Evolutionary conservation across 2,113 vertebrate species (phyloP).

Genomic region (Gasterosteus aculeatus): DNA sequence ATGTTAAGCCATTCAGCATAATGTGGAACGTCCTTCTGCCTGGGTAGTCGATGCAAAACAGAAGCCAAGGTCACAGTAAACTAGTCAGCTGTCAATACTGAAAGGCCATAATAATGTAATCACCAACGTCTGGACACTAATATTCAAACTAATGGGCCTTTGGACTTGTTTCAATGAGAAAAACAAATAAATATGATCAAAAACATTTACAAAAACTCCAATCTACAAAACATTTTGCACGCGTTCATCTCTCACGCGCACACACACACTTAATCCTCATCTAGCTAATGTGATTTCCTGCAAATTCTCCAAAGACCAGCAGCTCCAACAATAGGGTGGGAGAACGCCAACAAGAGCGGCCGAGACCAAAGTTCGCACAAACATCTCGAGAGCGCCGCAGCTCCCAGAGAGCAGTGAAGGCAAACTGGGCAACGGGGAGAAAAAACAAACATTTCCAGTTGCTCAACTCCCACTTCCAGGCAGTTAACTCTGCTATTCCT

Average conservation of each 20-base stretch:
- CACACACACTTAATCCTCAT: slow-evolving; percentile 35
- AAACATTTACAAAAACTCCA: not conserved
- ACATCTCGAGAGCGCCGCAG: slow-evolving; percentile 46
- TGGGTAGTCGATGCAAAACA: slow-evolving; percentile 44
- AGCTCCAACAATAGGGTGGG: slow-evolving; percentile 65
- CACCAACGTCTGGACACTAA: slow-evolving; percentile 11
- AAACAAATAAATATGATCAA: slow-evolving; percentile 9
- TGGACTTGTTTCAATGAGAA: slow-evolving; percentile 2
- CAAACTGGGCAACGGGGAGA: slow-evolving; percentile 47
- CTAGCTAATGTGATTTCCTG: slow-evolving; percentile 62
- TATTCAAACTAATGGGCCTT: slow-evolving; percentile 22
- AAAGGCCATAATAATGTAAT: slow-evolving; percentile 17
- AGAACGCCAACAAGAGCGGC: slow-evolving; percentile 55
- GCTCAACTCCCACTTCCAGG: slow-evolving; percentile 49
- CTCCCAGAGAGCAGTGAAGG: slow-evolving; percentile 48
- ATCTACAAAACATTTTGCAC: not conserved
- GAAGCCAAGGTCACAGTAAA: slow-evolving; percentile 30
- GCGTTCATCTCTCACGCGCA: not conserved
- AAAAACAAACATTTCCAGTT: slow-evolving; percentile 50
- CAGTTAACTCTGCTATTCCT: slow-evolving; percentile 3
- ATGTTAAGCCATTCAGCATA: slow-evolving; percentile 9
- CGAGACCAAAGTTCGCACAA: slow-evolving; percentile 76
- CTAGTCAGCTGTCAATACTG: slow-evolving; percentile 40
- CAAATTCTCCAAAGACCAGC: slow-evolving; percentile 60
- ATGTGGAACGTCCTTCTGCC: slow-evolving; percentile 36